A percentile compares a stretch with the other conserved stretches of the same genome.
Conservation (phyloP, 2,113 vertebrate genomes). For the Aegotheles bennettii region DNA sequence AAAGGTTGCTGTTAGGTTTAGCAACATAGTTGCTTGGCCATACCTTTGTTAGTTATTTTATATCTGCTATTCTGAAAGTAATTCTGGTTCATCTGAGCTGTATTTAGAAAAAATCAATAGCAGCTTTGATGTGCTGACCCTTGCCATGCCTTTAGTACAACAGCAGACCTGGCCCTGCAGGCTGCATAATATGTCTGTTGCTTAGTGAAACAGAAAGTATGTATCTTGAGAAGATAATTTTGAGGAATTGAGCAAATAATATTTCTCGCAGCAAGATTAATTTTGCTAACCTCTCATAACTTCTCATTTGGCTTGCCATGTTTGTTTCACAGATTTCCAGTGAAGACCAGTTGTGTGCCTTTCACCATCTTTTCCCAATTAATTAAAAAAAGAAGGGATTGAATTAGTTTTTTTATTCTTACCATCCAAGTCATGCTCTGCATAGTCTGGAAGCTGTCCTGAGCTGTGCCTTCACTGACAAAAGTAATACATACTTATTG, state of each 20-base stretch:
- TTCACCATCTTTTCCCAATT: not conserved
- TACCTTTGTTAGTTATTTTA: not conserved
- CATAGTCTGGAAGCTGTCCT: not conserved
- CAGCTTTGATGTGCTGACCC: not conserved
- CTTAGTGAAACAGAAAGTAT: not conserved
- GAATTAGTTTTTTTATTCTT: not conserved
- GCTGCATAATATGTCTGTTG: not conserved
- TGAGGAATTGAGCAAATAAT: not conserved
- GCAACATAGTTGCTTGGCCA: not conserved
- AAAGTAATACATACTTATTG: not conserved
- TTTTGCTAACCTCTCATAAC: not conserved
- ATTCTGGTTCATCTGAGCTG: not conserved
- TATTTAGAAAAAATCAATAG: conserved; percentile 18
- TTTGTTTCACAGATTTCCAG: not conserved
- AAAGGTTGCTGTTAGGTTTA: not conserved
- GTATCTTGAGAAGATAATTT: not conserved
- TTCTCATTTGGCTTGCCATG: not conserved
- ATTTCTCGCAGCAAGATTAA: not conserved
- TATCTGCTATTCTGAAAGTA: not conserved
- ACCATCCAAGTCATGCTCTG: not conserved
- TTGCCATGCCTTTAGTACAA: not conserved
- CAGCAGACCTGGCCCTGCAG: not conserved
- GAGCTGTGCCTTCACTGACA: not conserved
- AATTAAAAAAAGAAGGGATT: not conserved
- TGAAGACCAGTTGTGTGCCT: not conserved